Evolutionary conservation across 2,797 vertebrate genomes (phyloP).

Genomic region (Onychomys arenicola): DNA sequence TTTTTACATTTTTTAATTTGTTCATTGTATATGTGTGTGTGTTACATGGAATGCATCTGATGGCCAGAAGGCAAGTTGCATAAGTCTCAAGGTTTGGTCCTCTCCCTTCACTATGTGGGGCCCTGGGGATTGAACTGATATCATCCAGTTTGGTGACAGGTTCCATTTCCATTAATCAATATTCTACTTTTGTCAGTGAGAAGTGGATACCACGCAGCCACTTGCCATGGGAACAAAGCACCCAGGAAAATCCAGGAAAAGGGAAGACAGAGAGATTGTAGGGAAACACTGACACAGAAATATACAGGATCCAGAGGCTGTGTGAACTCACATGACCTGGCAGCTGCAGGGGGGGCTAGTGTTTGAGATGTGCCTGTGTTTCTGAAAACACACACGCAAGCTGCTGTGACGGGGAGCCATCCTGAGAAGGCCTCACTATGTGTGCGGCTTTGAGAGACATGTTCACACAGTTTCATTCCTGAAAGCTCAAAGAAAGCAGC

Average conservation of each 20-base stretch:
- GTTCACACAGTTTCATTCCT: background rate
- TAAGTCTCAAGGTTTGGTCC: background rate
- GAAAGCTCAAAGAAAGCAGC: background rate
- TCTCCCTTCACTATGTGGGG: too few species aligned
- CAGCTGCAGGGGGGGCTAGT: too few species aligned
- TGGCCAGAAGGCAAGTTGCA: background rate
- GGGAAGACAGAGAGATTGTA: background rate
- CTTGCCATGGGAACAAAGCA: background rate
- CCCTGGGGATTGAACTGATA: background rate
- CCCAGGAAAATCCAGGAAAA: background rate
- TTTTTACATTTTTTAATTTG: background rate
- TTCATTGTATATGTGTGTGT: background rate
- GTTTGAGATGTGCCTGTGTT: background rate
- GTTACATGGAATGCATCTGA: background rate
- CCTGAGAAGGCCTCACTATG: background rate
- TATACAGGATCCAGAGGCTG: background rate
- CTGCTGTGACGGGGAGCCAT: background rate
- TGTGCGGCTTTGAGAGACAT: background rate
- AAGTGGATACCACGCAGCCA: background rate
- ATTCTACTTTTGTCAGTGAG: background rate
- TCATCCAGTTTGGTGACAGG: background rate
- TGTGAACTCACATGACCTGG: background rate
- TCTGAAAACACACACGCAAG: background rate
- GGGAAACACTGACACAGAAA: background rate
- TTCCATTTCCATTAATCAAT: background rate